phyloP scores from a whole-genome alignment of 2,797 vertebrate species.

The Spondyliosoma cantharus region DNA sequence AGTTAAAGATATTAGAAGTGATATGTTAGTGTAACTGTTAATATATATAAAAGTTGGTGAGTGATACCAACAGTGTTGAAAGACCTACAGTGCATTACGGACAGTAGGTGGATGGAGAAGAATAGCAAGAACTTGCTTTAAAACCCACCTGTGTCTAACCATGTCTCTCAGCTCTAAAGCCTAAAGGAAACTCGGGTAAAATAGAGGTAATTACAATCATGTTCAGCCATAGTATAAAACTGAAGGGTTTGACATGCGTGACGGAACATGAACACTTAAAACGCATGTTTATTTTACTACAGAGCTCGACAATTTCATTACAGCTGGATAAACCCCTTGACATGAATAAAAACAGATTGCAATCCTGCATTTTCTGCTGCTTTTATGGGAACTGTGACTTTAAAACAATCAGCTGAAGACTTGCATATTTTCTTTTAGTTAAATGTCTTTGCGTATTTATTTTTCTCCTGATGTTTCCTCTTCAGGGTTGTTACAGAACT shows the following conservation, averaged over 20 bases:
- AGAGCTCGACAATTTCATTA: no score
- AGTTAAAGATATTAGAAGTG: no score
- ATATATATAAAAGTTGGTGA: neutral
- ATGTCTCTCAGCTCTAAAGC: neutral
- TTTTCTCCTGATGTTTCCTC: neutral
- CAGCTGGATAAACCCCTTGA: neutral
- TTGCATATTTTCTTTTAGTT: slow-evolving; percentile 1
- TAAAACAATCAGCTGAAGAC: neutral
- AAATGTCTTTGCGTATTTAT: slow-evolving; percentile 6
- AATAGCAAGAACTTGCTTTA: neutral
- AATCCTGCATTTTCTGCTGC: neutral
- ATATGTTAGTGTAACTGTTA: neutral
- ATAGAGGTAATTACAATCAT: neutral
- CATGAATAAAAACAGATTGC: neutral
- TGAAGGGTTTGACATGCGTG: no score
- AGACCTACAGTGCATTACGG: neutral
- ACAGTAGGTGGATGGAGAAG: neutral
- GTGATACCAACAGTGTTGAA: neutral
- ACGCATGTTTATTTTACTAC: neutral
- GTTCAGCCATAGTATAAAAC: neutral
- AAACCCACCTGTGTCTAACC: neutral
- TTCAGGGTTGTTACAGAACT: neutral
- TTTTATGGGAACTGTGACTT: neutral
- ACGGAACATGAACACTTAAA: neutral
- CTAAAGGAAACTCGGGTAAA: neutral